These are phyloP conservation scores for Sarcophaga variegata DNA, from an alignment of 2,888 invertebrate species.

Conservation along the genomic window DNA sequence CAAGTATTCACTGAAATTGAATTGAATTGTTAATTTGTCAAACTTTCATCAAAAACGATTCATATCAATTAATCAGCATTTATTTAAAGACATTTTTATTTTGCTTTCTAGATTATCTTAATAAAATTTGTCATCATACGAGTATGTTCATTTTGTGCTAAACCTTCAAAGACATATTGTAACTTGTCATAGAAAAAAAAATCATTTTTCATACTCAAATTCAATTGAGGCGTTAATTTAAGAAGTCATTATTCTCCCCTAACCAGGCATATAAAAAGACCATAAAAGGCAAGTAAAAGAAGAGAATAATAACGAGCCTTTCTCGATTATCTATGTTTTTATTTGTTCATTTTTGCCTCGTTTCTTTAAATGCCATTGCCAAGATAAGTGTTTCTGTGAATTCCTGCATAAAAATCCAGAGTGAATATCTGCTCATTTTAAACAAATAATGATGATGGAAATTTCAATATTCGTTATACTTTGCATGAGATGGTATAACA, in stretches of 20 bases:
- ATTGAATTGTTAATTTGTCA: not conserved
- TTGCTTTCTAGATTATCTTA: not conserved
- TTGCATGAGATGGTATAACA: constrained; percentile 7
- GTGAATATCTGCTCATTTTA: constrained; percentile 33
- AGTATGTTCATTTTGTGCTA: constrained; percentile 1
- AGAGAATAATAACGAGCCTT: constrained; percentile 4
- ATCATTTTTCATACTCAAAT: constrained; percentile 13
- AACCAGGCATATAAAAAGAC: not conserved
- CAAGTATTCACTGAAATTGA: no score
- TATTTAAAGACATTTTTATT: constrained; percentile 26
- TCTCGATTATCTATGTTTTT: constrained; percentile 15
- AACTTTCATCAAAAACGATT: not conserved
- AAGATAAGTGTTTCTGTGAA: constrained; percentile 16
- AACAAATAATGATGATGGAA: constrained; percentile 55
- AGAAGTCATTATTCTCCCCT: constrained; percentile 36
- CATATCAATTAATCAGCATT: constrained; percentile 32
- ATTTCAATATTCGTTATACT: constrained; percentile 46
- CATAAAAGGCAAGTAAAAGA: not conserved
- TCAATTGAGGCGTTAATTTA: constrained; percentile 44
- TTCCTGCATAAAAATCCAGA: not conserved
- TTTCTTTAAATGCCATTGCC: not conserved
- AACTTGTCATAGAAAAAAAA: not conserved
- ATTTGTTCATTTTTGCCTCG: constrained; percentile 20
- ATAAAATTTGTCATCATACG: constrained; percentile 38
- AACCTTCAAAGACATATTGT: not conserved